Percentiles rank a stretch among this genome's conserved stretches.
phyloP scores from a whole-genome alignment of 92 coral and sea anemone species.

The Metridium senile region DNA sequence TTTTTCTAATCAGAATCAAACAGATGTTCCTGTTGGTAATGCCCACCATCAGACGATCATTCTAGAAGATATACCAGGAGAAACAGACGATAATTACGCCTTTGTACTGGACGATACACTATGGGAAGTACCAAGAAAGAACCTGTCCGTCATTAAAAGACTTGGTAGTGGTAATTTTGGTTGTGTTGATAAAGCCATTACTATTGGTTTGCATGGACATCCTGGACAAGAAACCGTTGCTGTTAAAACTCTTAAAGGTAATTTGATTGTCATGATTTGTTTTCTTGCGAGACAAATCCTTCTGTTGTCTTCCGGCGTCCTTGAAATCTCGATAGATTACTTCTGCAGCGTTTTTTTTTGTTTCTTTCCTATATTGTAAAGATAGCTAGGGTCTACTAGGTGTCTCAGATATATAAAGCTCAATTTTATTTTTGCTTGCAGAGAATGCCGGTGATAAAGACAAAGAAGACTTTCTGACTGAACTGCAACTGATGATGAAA shows the following conservation, averaged over 20 bases:
- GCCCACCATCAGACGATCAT: neutral
- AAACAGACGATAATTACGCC: constrained; percentile 1
- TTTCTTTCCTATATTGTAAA: too few relatives aligned
- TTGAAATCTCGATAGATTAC: too few relatives aligned
- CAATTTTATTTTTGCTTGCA: too few relatives aligned
- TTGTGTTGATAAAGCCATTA: constrained; percentile 59
- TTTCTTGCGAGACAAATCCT: too few relatives aligned
- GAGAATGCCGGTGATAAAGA: constrained; percentile 7
- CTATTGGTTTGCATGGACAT: constrained; percentile 26
- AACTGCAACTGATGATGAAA: constrained; percentile 58
- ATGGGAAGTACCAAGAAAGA: constrained; percentile 57
- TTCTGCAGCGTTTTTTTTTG: too few relatives aligned
- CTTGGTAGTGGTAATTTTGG: constrained; percentile 77
- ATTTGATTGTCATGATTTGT: neutral
- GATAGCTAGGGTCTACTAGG: too few relatives aligned
- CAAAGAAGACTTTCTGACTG: constrained; percentile 51
- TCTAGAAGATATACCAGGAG: neutral
- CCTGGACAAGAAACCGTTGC: constrained; percentile 44
- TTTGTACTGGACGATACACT: constrained; percentile 6
- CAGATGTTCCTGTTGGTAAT: neutral
- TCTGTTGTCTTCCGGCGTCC: too few relatives aligned
- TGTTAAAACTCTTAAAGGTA: constrained; percentile 68
- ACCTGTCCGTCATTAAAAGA: constrained; percentile 28
- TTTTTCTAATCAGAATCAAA: neutral
- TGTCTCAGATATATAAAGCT: too few relatives aligned